Percentiles rank a stretch among this genome's conserved stretches.
Conservation (phyloP, 1,140 invertebrate genomes). For the Drosophila setifemur region DNA sequence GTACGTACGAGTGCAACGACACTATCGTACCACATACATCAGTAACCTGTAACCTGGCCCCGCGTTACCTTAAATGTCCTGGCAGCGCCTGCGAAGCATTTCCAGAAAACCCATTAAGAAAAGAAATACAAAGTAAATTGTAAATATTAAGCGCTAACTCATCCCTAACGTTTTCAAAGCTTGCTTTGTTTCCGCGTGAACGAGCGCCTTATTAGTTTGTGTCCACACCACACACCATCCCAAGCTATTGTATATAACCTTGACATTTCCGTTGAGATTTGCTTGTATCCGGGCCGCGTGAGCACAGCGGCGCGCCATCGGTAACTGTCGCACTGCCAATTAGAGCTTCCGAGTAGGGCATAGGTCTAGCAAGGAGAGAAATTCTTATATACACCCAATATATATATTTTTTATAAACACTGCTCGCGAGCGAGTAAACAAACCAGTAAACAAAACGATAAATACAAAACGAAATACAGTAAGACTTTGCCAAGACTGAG, state of each 20-base stretch:
- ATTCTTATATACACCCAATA: conserved; percentile 35
- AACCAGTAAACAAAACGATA: conserved; percentile 22
- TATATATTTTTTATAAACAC: conserved; percentile 69
- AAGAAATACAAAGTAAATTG: conserved; percentile 53
- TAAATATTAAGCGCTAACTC: conserved; percentile 64
- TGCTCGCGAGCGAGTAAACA: conserved; percentile 54
- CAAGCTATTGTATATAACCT: conserved; percentile 60
- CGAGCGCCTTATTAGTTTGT: conserved; percentile 20
- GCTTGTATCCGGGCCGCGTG: conserved; percentile 30
- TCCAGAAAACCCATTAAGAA: conserved; percentile 42
- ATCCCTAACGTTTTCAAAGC: conserved; percentile 15
- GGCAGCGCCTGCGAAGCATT: conserved; percentile 47
- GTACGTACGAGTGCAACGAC: conserved; percentile 1
- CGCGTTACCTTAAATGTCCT: conserved; percentile 72
- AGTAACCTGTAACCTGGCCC: conserved; percentile 76
- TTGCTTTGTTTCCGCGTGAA: conserved; percentile 28
- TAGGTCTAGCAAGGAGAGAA: conserved; percentile 30
- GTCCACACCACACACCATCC: conserved; percentile 4
- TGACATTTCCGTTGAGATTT: conserved; percentile 60
- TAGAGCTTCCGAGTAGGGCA: conserved; percentile 60
- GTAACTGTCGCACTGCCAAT: conserved; percentile 64
- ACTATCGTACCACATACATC: conserved; percentile 15
- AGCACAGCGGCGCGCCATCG: conserved; percentile 52
- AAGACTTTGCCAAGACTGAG: conserved; percentile 78
- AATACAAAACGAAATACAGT: conserved; percentile 55